Evolutionary conservation across 92 coral and sea anemone species (phyloP).

Genomic region (Palythoa grandiflora): DNA sequence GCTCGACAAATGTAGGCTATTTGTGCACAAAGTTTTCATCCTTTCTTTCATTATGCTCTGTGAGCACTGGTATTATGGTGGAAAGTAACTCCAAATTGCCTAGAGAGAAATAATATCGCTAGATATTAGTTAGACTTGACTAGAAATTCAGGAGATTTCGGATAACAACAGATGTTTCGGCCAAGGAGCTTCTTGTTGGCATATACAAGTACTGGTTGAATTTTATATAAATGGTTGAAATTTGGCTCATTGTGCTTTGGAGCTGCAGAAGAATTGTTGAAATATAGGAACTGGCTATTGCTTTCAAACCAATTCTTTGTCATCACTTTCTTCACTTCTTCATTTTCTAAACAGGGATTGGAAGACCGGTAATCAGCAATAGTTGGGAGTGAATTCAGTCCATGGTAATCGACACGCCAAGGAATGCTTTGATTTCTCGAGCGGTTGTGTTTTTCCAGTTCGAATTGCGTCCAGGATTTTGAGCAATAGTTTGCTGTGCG

Average conservation of each 20-base stretch:
- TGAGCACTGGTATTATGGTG: neutral
- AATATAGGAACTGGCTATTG: conserved; percentile 11
- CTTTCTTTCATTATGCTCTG: neutral
- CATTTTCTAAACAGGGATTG: conserved; percentile 27
- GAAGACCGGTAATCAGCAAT: conserved; percentile 8
- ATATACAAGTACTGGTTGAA: neutral
- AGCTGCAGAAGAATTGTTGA: neutral
- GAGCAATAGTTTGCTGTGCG: neutral
- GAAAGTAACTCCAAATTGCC: conserved; percentile 5
- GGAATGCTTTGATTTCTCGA: no score
- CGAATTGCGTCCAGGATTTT: neutral
- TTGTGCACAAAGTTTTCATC: neutral
- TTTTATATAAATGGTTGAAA: neutral
- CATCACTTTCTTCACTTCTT: conserved; percentile 15
- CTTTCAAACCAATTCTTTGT: neutral
- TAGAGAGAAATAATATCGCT: conserved; percentile 18
- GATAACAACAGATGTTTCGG: conserved; percentile 18
- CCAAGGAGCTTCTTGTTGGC: neutral
- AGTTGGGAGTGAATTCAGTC: neutral
- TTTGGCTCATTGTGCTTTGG: neutral
- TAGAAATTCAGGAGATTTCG: conserved; percentile 32
- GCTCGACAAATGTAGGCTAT: neutral
- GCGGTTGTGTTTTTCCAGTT: conserved; percentile 21
- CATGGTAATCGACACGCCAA: conserved; percentile 5
- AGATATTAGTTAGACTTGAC: conserved; percentile 26